Evolutionary conservation across 2,113 vertebrate species (phyloP).

Genomic region (Siphamia tubifer): DNA sequence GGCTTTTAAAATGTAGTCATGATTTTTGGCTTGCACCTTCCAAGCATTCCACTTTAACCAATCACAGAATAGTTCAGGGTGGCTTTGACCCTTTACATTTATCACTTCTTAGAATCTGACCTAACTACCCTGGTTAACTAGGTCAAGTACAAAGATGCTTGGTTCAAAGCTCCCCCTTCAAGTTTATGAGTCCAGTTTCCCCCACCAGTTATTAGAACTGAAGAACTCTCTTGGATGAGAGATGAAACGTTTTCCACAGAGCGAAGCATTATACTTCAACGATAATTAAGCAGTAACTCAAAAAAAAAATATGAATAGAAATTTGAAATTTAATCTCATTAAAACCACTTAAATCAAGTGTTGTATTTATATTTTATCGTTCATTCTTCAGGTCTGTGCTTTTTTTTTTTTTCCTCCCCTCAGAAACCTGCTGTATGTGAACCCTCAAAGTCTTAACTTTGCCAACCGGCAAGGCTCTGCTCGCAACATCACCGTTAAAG

Average conservation of each 20-base stretch:
- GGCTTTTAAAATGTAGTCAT: neutral
- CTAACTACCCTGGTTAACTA: slow-evolving; percentile 9
- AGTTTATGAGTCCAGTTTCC: no score
- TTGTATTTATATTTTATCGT: no score
- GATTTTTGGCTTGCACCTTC: neutral
- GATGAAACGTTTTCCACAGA: no score
- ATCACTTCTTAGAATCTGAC: slow-evolving; percentile 11
- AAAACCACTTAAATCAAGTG: no score
- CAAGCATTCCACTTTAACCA: slow-evolving; percentile 20
- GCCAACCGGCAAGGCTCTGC: slow-evolving; percentile 98
- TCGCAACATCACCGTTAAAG: slow-evolving; percentile 98
- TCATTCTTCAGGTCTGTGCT: neutral
- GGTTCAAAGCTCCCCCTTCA: no score
- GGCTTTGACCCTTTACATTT: slow-evolving; percentile 4
- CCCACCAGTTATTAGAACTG: no score
- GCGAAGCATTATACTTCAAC: no score
- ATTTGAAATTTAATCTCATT: no score
- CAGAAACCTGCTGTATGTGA: slow-evolving; percentile 96
- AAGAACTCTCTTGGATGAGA: no score
- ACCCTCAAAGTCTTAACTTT: slow-evolving; percentile 98
- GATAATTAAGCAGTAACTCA: no score
- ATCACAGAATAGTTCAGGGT: slow-evolving; percentile 12
- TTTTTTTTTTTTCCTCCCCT: slow-evolving; percentile 46
- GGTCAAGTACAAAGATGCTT: slow-evolving; percentile 7
- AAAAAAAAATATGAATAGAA: no score